phyloP scores from a whole-genome alignment of 2,113 vertebrate species.

The Anguilla japonica region DNA sequence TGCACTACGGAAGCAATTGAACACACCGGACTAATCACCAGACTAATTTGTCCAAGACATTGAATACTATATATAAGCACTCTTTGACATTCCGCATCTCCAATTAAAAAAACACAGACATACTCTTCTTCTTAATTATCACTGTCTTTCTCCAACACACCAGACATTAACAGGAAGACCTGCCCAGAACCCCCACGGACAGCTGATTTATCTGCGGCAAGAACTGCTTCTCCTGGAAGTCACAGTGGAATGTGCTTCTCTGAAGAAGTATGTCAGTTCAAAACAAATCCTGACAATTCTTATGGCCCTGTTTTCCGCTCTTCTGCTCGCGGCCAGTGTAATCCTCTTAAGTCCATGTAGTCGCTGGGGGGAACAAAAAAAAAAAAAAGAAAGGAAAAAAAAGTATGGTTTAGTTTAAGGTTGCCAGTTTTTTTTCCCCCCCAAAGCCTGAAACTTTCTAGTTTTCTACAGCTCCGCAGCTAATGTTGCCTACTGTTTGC shows the following conservation, averaged over 20 bases:
- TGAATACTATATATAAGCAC: no score
- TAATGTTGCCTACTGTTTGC: neutral
- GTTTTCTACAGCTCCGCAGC: neutral
- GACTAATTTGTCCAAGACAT: no score
- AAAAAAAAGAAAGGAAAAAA: neutral
- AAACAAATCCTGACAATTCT: conserved; percentile 2
- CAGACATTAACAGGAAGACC: neutral
- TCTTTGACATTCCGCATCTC: neutral
- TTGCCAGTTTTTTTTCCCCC: neutral
- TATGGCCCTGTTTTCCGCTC: conserved; percentile 5
- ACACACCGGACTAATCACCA: no score
- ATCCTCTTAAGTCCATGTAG: conserved; percentile 9
- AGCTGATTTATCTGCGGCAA: neutral
- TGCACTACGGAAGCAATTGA: no score
- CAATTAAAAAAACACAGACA: neutral
- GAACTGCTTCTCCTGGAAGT: neutral
- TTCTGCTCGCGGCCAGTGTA: neutral
- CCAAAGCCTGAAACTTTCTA: neutral
- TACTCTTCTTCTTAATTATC: neutral
- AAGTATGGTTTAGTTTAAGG: neutral
- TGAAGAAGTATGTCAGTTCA: neutral
- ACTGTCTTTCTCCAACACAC: neutral
- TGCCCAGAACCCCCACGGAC: neutral
- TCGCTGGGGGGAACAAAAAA: conserved; percentile 5
- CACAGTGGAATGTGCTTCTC: neutral